Evolutionary conservation across 2,888 invertebrate genomes (phyloP), one percentile per base, ranked within the genome.

Genomic region (Drosophila anomalata): DNA sequence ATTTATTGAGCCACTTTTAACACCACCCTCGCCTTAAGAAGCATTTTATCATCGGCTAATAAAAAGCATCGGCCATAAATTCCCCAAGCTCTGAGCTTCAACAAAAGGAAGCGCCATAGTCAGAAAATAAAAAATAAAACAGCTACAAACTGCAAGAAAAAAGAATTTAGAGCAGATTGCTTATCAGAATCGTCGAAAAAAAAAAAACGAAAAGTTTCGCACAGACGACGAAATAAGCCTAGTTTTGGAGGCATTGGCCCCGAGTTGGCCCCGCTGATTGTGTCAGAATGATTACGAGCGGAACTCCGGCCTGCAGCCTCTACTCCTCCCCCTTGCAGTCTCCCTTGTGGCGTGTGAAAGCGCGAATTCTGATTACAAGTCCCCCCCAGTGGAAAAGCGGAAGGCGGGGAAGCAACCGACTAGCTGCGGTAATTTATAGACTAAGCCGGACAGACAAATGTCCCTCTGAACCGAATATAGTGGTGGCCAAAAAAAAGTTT

Each of bases 311-410:
- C 65, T 54, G 75, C 52, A n/a, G 14, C 12, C 48, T 26, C 9
- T 51, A 41, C 61, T 29, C 14, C 12, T 29, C 11, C 17, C 33
- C 8, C 17, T 9, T 6, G 26, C 12, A 8, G 42, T 51, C 20
- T 53, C 60, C 56, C 57, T 57, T 46, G 66, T 79, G 80, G 83
- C 87, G 82, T 82, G 82, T 87, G 82, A 82, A 86, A 82, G 87
- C 82, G 76, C 84, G 72, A 78, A 82, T 81, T 87, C 87, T 82
- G 87, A 80, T 80, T 80, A 87, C 75, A 87, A 83, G 67, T 24
- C 65, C 80, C 70, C 65, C 67, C 67, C 67, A 62, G 68, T 65
- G 62, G 51, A 39, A 14, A 20, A 46, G 14, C 24, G n/a, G 26
- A 26, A 54, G 60, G 22, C 4, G 44, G 44, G 44, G 44, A 3